Base-by-base conservation (phyloP, 2,113 vertebrate species). In the Sinocyclocheilus grahami region DNA sequence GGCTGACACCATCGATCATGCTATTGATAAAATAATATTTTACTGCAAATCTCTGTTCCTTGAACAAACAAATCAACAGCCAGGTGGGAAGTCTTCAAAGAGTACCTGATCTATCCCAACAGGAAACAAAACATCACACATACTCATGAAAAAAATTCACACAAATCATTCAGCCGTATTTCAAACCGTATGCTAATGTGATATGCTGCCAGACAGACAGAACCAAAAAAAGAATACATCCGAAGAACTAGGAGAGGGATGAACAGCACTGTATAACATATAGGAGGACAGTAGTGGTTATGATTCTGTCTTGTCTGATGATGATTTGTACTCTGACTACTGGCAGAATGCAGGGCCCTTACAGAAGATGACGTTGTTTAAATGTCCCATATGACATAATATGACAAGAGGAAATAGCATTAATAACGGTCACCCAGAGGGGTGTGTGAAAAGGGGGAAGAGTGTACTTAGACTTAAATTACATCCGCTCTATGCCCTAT, bases 1-100 rank as follows among this genome's bases (percentile, higher is more conserved):
- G 87, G 88, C 91, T 91, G 93, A 92, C 92, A 91, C 90, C 94
- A 95, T 95, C 91, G 94, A 95, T 95, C 90, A 89, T 82, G 67
- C 83, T 94, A 95, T 95, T 95, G 95, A 95, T 95, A 92, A 93
- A 93, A 92, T 94, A 91, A 95, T 95, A 95, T 94, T 95, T 95
- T 94, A 94, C 90, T 92, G 92, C 92, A 94, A 91, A 93, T 93
- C 91, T 92, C 92, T 93, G 92, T 93, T 91, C 92, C 92, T 89
- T 88, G 42, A 76, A 27, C n/a, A 76, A 88, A 92, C 67, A 65
- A 69, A 37, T 42, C 84, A 84, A 77, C 69, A 60, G 53, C 24
- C 63, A 81, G 55, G 53, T 58, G 33, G 65, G 72, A 79, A 79
- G 83, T 84, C 84, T 83, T 27, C 46, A 85, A 22, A 85, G 63